phyloP scores from a whole-genome alignment of 2,113 vertebrate species.

The Sylvia atricapilla region DNA sequence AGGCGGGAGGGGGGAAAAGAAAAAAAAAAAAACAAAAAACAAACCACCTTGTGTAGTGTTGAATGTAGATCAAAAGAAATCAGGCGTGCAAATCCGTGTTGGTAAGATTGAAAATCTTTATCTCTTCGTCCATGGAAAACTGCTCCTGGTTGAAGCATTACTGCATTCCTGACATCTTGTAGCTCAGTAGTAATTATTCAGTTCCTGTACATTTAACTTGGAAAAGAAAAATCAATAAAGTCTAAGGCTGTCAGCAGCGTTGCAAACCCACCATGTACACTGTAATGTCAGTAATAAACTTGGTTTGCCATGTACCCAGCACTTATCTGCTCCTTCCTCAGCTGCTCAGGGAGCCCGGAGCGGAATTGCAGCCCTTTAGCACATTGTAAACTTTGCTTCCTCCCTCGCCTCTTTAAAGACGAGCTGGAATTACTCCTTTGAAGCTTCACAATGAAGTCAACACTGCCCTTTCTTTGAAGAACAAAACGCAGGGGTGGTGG shows the following conservation, averaged over 20 bases:
- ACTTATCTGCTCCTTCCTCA: neutral
- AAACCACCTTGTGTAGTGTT: neutral
- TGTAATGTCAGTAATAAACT: constrained; percentile 71
- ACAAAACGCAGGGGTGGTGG: neutral
- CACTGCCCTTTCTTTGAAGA: constrained; percentile 56
- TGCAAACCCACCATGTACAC: constrained; percentile 51
- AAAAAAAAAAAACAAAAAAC: neutral
- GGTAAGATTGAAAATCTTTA: neutral
- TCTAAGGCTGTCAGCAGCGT: constrained; percentile 62
- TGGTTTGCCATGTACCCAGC: constrained; percentile 46
- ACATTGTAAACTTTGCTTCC: constrained; percentile 32
- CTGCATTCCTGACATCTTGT: constrained; percentile 35
- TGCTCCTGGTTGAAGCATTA: constrained; percentile 47
- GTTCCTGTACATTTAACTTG: constrained; percentile 66
- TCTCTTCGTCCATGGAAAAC: constrained; percentile 23
- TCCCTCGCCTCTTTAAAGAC: constrained; percentile 6
- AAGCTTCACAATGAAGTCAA: constrained; percentile 36
- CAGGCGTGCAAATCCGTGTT: neutral
- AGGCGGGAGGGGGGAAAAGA: no score
- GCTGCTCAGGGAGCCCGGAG: neutral
- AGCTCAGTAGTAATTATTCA: constrained; percentile 55
- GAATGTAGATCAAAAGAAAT: neutral
- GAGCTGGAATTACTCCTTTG: constrained; percentile 21
- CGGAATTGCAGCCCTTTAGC: neutral
- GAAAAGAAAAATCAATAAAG: constrained; percentile 33